These are phyloP conservation scores for Propithecus perrieri DNA, from an alignment of 2,797 vertebrate species.

Conservation along the genomic window DNA sequence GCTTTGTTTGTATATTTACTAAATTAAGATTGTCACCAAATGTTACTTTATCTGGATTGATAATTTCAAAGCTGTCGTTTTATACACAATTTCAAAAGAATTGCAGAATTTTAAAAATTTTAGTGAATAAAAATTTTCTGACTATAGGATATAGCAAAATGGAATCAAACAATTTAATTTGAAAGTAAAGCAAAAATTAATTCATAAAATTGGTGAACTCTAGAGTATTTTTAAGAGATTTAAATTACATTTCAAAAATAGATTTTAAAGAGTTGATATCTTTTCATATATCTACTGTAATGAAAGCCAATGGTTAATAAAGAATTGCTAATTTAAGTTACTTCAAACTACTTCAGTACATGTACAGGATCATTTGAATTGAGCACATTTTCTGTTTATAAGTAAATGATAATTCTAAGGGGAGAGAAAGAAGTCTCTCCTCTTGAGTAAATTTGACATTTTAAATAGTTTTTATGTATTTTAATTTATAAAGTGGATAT, in stretches of 20 bases:
- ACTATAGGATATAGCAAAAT: neutral
- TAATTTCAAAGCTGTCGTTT: conserved; percentile 62
- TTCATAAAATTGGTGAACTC: conserved; percentile 20
- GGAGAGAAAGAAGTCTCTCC: neutral
- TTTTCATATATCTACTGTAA: neutral
- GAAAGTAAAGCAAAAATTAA: neutral
- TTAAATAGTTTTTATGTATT: neutral
- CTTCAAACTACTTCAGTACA: neutral
- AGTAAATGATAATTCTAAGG: conserved; percentile 28
- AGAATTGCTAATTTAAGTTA: neutral
- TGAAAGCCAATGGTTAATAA: neutral
- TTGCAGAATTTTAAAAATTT: conserved; percentile 42
- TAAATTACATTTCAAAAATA: conserved; percentile 3
- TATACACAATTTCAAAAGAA: conserved; percentile 44
- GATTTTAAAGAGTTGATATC: neutral
- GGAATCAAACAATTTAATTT: conserved; percentile 32
- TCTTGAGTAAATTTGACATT: neutral
- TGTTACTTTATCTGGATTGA: conserved; percentile 70
- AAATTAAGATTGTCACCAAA: conserved; percentile 77
- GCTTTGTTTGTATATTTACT: conserved; percentile 80
- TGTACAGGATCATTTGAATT: neutral
- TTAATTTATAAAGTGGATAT: neutral
- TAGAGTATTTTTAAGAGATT: neutral
- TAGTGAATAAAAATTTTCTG: conserved; percentile 42
- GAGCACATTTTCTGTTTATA: conserved; percentile 16